Evolutionary conservation across 2,797 vertebrate species (phyloP).

Genomic region (Gouania willdenowi): DNA sequence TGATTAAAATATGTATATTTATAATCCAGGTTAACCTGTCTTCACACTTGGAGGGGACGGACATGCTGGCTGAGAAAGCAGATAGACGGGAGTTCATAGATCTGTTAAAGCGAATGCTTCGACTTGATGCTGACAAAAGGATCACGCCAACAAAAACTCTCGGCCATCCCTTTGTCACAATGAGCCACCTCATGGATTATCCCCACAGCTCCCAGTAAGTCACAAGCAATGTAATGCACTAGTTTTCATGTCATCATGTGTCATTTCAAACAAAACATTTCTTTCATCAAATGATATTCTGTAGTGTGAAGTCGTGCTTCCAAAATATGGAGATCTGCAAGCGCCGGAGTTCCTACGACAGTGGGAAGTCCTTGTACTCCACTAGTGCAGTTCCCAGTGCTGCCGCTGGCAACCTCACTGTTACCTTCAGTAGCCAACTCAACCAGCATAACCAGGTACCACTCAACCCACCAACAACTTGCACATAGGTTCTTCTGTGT

Average conservation of each 20-base stretch:
- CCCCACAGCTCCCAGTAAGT: constrained; percentile 95
- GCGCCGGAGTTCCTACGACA: constrained; percentile 90
- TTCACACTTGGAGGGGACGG: constrained; percentile 93
- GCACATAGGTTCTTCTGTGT: too few species aligned
- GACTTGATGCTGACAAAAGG: constrained; percentile 97
- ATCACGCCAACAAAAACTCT: constrained; percentile 96
- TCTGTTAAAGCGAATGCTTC: constrained; percentile 96
- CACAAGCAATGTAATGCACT: neutral
- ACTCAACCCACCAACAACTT: too few species aligned
- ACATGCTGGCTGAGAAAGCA: constrained; percentile 98
- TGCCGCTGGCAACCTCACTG: constrained; percentile 95
- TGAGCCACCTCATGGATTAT: constrained; percentile 95
- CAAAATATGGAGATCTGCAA: constrained; percentile 99
- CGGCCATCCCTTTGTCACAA: constrained; percentile 94
- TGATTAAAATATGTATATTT: neutral
- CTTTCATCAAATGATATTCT: neutral
- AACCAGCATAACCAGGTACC: constrained; percentile 93
- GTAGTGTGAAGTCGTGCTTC: constrained; percentile 97
- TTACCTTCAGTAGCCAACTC: constrained; percentile 98
- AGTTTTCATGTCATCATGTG: too few species aligned
- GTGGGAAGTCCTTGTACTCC: constrained; percentile 91
- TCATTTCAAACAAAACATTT: too few species aligned
- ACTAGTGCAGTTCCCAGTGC: constrained; percentile 89
- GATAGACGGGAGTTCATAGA: constrained; percentile 97
- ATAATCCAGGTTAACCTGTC: constrained; percentile 90